These are phyloP conservation scores for Craterocephalus amniculus DNA, from an alignment of 2,797 vertebrate genomes.

Conservation along the genomic window DNA sequence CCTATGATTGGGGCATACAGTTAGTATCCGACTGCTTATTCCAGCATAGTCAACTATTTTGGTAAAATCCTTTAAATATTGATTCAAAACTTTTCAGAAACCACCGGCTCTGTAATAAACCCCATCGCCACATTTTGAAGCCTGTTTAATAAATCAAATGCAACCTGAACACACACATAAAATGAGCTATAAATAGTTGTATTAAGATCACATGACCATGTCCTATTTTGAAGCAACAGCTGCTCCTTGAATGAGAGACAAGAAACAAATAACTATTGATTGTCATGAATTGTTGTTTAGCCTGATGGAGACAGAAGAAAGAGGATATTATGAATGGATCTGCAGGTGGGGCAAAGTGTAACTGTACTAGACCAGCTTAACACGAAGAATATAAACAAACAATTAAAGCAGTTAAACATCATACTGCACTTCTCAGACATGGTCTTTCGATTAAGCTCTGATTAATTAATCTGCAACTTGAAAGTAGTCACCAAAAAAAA, in stretches of 20 bases:
- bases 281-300: constrained; percentile 41
- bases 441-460: background rate
- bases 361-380: constrained; percentile 14
- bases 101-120: background rate
- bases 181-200: fast-evolving
- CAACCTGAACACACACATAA: background rate
- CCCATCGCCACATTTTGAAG: background rate
- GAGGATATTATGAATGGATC: constrained; percentile 33
- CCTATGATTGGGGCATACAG: too few relatives aligned
- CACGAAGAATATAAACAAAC: constrained; percentile 18
- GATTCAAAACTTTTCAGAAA: background rate
- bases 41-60: too few relatives aligned
- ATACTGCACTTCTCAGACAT: background rate
- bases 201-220: background rate
- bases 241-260: constrained; percentile 1
- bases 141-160: constrained; percentile 3
- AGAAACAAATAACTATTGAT: constrained; percentile 49
- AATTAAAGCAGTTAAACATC: background rate
- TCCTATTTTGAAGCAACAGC: background rate
- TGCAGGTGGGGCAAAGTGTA: constrained; percentile 26
- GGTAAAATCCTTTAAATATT: too few relatives aligned
- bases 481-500: too few relatives aligned
- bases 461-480: too few relatives aligned
- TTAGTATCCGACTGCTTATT: too few relatives aligned
- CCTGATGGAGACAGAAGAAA: constrained; percentile 46